These are phyloP conservation scores for Vesta saturnalis DNA, from an alignment of 2,888 invertebrate genomes.

Conservation along the genomic window DNA sequence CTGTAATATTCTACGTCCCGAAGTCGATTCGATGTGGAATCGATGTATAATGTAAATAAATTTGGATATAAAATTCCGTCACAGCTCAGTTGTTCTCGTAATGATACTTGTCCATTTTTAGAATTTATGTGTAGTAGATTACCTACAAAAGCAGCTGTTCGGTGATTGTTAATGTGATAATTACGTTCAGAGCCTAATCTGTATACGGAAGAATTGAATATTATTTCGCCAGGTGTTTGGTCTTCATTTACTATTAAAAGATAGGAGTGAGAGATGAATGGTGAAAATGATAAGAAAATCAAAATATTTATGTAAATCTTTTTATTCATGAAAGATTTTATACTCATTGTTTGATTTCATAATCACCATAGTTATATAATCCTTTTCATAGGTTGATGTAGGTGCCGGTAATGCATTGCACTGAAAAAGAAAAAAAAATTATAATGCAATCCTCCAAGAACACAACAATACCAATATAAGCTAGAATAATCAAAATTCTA, in stretches of 20 bases:
- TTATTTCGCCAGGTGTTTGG: conserved; percentile 70
- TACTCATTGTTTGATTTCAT: conserved; percentile 42
- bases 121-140: conserved; percentile 80
- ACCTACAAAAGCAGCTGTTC: conserved; percentile 85
- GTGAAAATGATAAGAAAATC: conserved; percentile 34
- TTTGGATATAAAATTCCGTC: conserved; percentile 85
- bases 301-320: conserved; percentile 36
- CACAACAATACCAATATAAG: no score
- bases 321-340: conserved; percentile 46
- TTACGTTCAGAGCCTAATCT: conserved; percentile 81
- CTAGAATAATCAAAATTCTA: no score
- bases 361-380: conserved; percentile 25
- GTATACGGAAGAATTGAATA: conserved; percentile 84
- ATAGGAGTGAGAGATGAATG: conserved; percentile 47
- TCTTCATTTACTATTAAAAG: conserved; percentile 58
- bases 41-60: conserved; percentile 86
- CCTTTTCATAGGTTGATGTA: neutral
- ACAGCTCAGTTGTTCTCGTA: conserved; percentile 78
- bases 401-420: neutral
- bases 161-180: conserved; percentile 82
- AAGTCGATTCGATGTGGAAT: conserved; percentile 82
- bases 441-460: no score
- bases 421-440: neutral
- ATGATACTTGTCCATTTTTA: conserved; percentile 77
- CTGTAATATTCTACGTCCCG: conserved; percentile 86